Base-by-base conservation (phyloP, 2,888 invertebrate species). In the Isotomurus palustris region DNA sequence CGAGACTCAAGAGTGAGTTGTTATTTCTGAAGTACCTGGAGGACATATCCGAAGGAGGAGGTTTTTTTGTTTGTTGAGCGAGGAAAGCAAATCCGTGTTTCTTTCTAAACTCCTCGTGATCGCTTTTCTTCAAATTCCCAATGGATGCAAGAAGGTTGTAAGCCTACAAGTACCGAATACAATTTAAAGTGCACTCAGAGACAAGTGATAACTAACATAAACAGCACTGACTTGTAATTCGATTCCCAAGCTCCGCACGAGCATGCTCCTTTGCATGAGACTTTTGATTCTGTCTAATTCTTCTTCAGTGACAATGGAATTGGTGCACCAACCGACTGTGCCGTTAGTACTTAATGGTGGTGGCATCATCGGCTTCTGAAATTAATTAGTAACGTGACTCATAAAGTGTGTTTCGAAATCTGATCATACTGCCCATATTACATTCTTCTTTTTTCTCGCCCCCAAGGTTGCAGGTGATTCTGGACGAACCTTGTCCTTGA, bases 161-260 rank as follows among this genome's bases (percentile, higher is more conserved):
- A 22, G 24, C 32, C 32, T 32, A 32, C 32, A 32, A 32, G 8
- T 10, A 32, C 32, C 8, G 14, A 14, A 14, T 10, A 32, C 29
- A 32, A 19, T 5, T 35, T 28, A 27, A 45, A 17, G n/a, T 45
- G 25, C 2, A 17, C 14, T n/a, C 24, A 17, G 21, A 48, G 29
- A 3, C 14, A 32, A 32, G 14, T 32, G 32, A 10, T 32, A 41
- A 22, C 21, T 41, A 41, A 28, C n/a, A 27, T 5, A 10, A 22
- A 58, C n/a, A n/a, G n/a, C n/a, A n/a, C n/a, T 60, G 63, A 84
- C 82, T 74, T 83, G 81, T 71, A 86, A 84, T 49, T 86, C 73
- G 73, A 87, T 80, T 38, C 86, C 85, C 67, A 84, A 83, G 73
- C 84, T 86, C 52, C 84, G 78, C 21, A 87, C 80, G 48, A 87